Percentiles rank a stretch among this genome's conserved stretches.
Evolutionary conservation across 53 echinoderm and acorn worm genomes (phyloP).

Genomic region (Astropecten irregularis): DNA sequence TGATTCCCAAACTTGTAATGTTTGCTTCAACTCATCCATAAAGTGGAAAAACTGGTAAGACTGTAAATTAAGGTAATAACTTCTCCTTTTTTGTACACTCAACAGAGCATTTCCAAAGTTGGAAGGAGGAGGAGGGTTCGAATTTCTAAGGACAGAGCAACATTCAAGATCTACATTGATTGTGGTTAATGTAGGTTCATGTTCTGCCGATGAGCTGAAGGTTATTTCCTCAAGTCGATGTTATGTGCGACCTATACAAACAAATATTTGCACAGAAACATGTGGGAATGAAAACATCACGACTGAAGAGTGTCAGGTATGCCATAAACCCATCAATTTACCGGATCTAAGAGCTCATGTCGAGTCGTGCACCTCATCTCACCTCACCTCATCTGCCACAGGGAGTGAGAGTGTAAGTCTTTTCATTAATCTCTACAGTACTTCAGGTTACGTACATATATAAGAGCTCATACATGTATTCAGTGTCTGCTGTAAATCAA

Average conservation of each 20-base stretch:
- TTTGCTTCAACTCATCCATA: no score
- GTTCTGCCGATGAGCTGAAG: not conserved
- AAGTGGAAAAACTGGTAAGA: no score
- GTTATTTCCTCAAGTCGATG: not conserved
- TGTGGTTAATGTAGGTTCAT: not conserved
- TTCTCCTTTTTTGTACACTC: not conserved
- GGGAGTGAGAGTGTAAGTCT: conserved; percentile 3
- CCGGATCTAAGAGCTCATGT: not conserved
- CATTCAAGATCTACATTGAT: not conserved
- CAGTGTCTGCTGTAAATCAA: no score
- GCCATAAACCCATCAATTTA: not conserved
- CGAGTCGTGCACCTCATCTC: not conserved
- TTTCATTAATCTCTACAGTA: no score
- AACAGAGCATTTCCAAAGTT: conserved; percentile 22
- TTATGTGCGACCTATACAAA: not conserved
- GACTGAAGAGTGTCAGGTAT: not conserved
- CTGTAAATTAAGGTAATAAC: not conserved
- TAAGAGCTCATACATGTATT: no score
- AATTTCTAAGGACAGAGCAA: not conserved
- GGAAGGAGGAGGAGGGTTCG: not conserved
- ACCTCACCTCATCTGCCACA: no score
- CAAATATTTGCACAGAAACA: not conserved
- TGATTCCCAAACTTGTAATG: not conserved
- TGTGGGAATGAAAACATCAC: not conserved
- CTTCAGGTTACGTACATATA: no score